phyloP scores from a whole-genome alignment of 2,113 vertebrate species.

The Dicentrarchus labrax region DNA sequence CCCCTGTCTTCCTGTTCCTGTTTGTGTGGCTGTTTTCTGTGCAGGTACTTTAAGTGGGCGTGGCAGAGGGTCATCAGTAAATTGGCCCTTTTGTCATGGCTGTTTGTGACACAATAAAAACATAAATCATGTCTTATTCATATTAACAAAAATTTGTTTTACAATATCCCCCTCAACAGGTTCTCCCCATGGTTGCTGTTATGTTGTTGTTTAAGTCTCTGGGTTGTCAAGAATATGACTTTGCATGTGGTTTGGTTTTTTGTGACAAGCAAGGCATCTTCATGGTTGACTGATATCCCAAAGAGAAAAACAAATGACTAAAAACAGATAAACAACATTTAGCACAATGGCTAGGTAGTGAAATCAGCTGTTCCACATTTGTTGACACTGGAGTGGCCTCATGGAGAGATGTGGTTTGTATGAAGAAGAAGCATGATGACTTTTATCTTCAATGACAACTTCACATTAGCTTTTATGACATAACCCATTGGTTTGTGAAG shows the following conservation, averaged over 20 bases:
- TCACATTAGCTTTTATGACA: background rate
- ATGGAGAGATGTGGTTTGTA: background rate
- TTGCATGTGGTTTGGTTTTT: slow-evolving; percentile 37
- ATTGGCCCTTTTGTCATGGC: no score
- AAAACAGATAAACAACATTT: background rate
- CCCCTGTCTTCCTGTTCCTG: no score
- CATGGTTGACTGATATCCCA: background rate
- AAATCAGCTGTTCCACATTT: background rate
- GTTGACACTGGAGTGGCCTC: background rate
- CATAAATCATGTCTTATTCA: background rate
- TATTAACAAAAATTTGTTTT: slow-evolving; percentile 16
- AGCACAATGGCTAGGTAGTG: background rate
- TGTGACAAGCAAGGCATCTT: slow-evolving; percentile 21
- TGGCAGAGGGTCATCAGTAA: no score
- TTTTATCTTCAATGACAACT: background rate
- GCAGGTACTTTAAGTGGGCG: no score
- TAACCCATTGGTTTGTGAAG: no score
- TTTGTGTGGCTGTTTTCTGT: no score
- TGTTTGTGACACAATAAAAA: no score
- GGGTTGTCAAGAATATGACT: background rate
- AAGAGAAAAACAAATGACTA: slow-evolving; percentile 17
- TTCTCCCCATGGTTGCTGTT: slow-evolving; percentile 11
- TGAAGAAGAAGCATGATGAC: background rate
- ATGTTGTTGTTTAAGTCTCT: background rate
- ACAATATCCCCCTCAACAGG: background rate